A percentile compares a stretch with the other conserved stretches of the same genome.
These are phyloP conservation scores for Dromiciops gliroides DNA, from an alignment of 2,113 vertebrate species.

Conservation along the genomic window DNA sequence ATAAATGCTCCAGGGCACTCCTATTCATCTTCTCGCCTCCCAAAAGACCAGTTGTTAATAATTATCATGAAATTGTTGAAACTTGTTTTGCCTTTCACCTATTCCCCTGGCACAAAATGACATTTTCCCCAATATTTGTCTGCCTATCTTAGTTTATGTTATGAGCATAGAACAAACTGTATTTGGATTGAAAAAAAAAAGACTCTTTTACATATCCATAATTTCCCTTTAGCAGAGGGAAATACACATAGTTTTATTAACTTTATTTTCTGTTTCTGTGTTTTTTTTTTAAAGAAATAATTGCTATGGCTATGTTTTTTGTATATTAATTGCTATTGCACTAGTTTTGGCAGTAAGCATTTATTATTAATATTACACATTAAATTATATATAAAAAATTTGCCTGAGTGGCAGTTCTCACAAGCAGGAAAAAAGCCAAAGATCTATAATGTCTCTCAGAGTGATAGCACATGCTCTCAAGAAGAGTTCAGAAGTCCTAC, in stretches of 20 bases:
- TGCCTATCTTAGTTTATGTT: background rate
- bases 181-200: background rate
- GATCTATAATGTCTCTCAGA: no score
- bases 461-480: no score
- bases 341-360: no score
- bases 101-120: background rate
- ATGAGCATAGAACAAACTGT: background rate
- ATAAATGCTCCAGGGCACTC: background rate
- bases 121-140: background rate
- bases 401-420: no score
- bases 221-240: background rate
- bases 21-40: background rate
- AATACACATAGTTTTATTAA: background rate
- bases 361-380: no score
- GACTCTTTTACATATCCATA: background rate
- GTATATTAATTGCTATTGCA: no score
- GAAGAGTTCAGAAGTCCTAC: no score
- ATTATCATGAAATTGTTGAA: background rate
- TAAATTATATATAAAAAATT: no score
- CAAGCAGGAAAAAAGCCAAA: no score
- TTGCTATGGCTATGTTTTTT: no score
- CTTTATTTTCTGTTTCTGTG: background rate
- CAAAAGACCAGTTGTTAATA: background rate
- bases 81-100: background rate
- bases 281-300: no score